Percentiles rank a stretch among this genome's conserved stretches.
Evolutionary conservation across 2,797 vertebrate species (phyloP).

Genomic region (Rhinophrynus dorsalis): DNA sequence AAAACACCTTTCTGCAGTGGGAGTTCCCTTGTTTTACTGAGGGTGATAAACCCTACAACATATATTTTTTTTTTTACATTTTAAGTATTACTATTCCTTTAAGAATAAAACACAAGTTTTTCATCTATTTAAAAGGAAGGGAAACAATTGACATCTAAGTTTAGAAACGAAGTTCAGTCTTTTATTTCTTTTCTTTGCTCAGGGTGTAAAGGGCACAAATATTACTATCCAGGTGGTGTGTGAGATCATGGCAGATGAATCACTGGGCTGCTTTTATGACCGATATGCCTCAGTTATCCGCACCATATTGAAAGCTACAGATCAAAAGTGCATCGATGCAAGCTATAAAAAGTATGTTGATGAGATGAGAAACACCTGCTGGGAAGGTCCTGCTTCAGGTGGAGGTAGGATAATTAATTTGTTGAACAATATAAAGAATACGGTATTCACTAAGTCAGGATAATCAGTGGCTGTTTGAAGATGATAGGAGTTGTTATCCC

Average conservation of each 20-base stretch:
- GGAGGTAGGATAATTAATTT: constrained; percentile 53
- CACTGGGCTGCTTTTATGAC: constrained; percentile 56
- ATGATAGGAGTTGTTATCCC: too few species aligned
- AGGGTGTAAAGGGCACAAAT: constrained; percentile 64
- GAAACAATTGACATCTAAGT: too few species aligned
- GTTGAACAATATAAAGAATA: not conserved
- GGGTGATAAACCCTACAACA: too few species aligned
- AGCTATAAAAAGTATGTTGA: constrained; percentile 59
- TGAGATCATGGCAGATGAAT: constrained; percentile 60
- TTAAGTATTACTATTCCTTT: too few species aligned
- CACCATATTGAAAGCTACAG: constrained; percentile 56
- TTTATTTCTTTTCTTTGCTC: not conserved
- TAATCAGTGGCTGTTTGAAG: too few species aligned
- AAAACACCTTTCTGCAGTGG: too few species aligned
- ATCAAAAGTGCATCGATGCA: constrained; percentile 56
- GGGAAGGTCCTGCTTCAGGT: constrained; percentile 61
- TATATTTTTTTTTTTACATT: too few species aligned
- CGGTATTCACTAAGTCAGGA: too few species aligned
- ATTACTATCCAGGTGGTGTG: constrained; percentile 70
- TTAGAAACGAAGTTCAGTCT: too few species aligned
- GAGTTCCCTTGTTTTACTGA: too few species aligned
- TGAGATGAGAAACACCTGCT: constrained; percentile 65
- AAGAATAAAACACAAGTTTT: too few species aligned
- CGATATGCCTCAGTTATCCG: constrained; percentile 59
- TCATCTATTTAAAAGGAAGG: too few species aligned